phyloP scores from a whole-genome alignment of 92 coral and sea anemone species.

The Phenganax subtilis region DNA sequence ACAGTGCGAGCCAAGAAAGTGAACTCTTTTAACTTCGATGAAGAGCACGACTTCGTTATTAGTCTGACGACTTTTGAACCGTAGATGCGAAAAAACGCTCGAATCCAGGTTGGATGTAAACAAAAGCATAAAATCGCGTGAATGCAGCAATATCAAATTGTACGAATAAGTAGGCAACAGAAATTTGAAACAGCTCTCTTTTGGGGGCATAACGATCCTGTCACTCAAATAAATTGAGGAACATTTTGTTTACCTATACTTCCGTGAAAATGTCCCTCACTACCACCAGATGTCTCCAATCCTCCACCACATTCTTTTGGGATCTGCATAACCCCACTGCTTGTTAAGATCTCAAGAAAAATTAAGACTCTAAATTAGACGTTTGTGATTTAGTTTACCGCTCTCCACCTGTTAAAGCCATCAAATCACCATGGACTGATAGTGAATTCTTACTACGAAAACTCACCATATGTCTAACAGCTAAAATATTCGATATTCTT shows the following conservation, averaged over 20 bases:
- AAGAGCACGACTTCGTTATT: too few relatives aligned
- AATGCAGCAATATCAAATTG: not conserved
- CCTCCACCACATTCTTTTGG: not conserved
- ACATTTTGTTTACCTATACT: conserved; percentile 5
- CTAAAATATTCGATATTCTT: too few relatives aligned
- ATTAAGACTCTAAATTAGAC: conserved; percentile 18
- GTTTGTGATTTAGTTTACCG: too few relatives aligned
- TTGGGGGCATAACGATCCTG: too few relatives aligned
- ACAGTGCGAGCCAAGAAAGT: too few relatives aligned
- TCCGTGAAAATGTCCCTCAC: not conserved
- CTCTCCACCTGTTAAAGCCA: not conserved
- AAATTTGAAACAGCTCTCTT: not conserved
- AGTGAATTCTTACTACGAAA: not conserved
- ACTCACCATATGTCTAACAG: not conserved
- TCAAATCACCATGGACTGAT: not conserved
- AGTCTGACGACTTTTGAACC: too few relatives aligned
- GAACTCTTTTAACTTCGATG: too few relatives aligned
- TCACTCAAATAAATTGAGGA: not conserved
- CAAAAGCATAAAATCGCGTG: too few relatives aligned
- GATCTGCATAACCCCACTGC: conserved; percentile 24
- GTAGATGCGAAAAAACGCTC: too few relatives aligned
- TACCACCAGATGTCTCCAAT: conserved; percentile 3
- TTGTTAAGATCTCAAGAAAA: conserved; percentile 32
- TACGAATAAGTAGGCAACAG: not conserved
- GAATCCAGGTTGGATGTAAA: too few relatives aligned